Evolutionary conservation across 2,797 vertebrate species (phyloP), one percentile per base, ranked within the genome.

Genomic region (Iguana delicatissima): DNA sequence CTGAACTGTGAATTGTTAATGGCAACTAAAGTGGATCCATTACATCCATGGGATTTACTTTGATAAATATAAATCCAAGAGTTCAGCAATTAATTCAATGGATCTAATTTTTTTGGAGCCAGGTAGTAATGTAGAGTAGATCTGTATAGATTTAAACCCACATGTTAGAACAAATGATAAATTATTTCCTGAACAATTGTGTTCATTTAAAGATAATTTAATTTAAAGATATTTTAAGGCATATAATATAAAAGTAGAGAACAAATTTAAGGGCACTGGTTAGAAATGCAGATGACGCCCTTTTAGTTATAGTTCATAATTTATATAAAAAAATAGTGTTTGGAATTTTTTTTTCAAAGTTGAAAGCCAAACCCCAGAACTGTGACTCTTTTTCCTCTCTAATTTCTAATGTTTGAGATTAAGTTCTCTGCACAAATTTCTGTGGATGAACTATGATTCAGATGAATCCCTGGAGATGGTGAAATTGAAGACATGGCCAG

Each of bases 361-460:
- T 80, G 14, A 14, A 80, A 88, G 35, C 62, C 20, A 80, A 62
- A 6, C 29, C 29, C 62, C 59, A 80, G 77, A 87, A 87, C 74
- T 52, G n/a, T 16, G 22, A 80, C 12, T 14, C 32, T 42, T 85
- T 55, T 62, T 13, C 59, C 32, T 42, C 32, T 12, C 24, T 86
- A 72, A 81, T 57, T 88, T 88, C 42, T 67, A 80, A 88, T 81
- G 79, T 81, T 72, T 42, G 50, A 88, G 64, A 88, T 81, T 72
- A 88, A 88, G 77, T 88, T 38, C 62, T 81, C 46, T 81, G 64
- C 50, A 82, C 24, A 72, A 73, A 88, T 81, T 81, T 69, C 50
- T 67, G 72, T 72, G n/a, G 79, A n/a, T 80, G 64, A 88, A 81
- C 79, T 46, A 67, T 88, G 87, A 50, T 88, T 88, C 80, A 81